Percentiles rank a stretch among this genome's conserved stretches.
Conservation (phyloP, 1,140 invertebrate species). For the Formica selysi region DNA sequence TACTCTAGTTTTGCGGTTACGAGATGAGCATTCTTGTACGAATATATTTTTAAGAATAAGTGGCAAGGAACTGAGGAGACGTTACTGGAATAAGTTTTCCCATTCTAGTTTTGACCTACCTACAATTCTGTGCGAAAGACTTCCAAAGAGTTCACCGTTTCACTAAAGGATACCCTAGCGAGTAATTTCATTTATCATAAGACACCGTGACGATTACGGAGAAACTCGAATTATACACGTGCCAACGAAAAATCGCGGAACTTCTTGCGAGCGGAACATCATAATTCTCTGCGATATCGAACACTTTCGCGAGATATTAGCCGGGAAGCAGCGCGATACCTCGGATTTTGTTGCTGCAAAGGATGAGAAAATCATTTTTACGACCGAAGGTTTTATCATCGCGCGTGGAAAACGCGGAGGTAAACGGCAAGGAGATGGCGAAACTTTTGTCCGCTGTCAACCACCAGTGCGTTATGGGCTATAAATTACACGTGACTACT, state of each 20-base stretch:
- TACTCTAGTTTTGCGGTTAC: neutral
- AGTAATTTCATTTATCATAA: conserved; percentile 53
- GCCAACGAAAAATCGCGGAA: conserved; percentile 22
- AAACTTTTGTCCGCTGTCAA: conserved; percentile 68
- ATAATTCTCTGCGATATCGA: conserved; percentile 63
- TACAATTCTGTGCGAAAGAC: neutral
- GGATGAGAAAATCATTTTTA: conserved; percentile 67
- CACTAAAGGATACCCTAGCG: conserved; percentile 22
- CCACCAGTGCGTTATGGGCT: conserved; percentile 58
- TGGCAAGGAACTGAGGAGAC: neutral
- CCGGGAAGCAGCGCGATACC: neutral
- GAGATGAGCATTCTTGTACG: neutral
- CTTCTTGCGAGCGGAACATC: conserved; percentile 3
- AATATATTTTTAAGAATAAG: neutral
- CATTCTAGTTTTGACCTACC: neutral
- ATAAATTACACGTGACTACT: conserved; percentile 69
- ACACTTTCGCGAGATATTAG: conserved; percentile 64
- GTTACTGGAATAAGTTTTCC: conserved; percentile 3
- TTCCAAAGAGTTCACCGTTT: conserved; percentile 13
- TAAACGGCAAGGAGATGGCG: conserved; percentile 13
- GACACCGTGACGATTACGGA: neutral
- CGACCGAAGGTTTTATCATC: conserved; percentile 65
- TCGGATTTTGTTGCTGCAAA: neutral
- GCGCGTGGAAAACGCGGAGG: neutral
- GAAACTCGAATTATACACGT: neutral